Percentiles rank a stretch among this genome's conserved stretches.
These are phyloP conservation scores for Melieria omissa DNA, from an alignment of 2,888 invertebrate species.

Conservation along the genomic window DNA sequence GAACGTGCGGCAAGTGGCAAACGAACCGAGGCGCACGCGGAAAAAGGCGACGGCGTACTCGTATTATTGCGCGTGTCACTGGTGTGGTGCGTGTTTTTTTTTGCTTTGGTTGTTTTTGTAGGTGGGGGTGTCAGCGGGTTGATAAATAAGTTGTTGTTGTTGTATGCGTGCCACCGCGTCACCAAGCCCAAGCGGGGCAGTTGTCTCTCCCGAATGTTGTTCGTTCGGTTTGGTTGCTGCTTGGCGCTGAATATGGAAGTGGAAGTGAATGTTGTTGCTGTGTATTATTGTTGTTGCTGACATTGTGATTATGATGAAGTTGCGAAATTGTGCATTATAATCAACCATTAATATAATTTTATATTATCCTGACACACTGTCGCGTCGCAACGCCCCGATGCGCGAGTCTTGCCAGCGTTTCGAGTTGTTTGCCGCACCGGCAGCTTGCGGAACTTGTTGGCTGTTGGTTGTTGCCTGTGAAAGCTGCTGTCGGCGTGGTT, in stretches of 20 bases:
- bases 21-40: background rate
- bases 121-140: background rate
- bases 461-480: too few species aligned
- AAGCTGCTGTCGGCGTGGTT: too few species aligned
- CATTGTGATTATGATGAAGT: background rate
- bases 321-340: slow-evolving; percentile 1
- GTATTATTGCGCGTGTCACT: too few species aligned
- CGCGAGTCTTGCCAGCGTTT: background rate
- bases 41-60: slow-evolving; percentile 3
- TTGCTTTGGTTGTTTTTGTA: background rate
- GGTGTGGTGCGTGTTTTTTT: background rate
- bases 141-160: too few species aligned
- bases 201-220: too few species aligned
- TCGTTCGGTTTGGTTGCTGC: too few species aligned
- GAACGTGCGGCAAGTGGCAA: background rate
- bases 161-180: too few species aligned
- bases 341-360: slow-evolving; percentile 1
- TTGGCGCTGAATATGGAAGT: background rate
- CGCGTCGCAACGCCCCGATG: background rate
- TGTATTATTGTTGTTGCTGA: background rate
- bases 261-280: background rate
- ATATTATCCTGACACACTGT: background rate
- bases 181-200: too few species aligned
- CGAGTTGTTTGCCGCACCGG: background rate
- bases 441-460: too few species aligned